Evolutionary conservation across 2,113 vertebrate genomes (phyloP).

Genomic region (Electrona antarctica): DNA sequence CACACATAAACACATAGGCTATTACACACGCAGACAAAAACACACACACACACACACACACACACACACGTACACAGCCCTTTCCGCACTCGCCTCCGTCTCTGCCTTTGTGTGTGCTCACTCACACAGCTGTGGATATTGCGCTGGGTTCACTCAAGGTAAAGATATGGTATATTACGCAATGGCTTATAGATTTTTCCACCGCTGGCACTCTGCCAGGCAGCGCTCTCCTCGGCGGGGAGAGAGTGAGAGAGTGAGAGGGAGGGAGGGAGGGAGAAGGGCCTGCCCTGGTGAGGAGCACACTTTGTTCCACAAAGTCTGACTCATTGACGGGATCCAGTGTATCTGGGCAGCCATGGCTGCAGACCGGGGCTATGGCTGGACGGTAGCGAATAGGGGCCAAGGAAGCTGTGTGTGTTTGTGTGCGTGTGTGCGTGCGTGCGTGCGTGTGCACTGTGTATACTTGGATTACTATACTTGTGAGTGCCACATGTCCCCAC

Average conservation of each 20-base stretch:
- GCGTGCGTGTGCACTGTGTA: neutral
- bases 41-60: neutral
- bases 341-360: conserved; percentile 43
- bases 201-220: conserved; percentile 67
- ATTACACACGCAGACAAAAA: neutral
- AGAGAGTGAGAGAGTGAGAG: conserved; percentile 4
- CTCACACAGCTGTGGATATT: conserved; percentile 74
- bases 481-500: too few species aligned
- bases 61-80: neutral
- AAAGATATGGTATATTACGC: conserved; percentile 81
- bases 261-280: conserved; percentile 11
- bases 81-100: conserved; percentile 12
- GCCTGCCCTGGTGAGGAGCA: conserved; percentile 60
- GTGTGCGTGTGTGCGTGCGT: neutral
- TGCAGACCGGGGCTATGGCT: conserved; percentile 38
- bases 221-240: conserved; percentile 49
- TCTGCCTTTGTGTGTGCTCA: conserved; percentile 39
- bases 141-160: conserved; percentile 76
- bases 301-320: conserved; percentile 75
- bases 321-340: conserved; percentile 65
- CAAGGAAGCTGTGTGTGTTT: conserved; percentile 1
- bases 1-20: neutral
- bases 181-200: conserved; percentile 82
- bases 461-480: neutral
- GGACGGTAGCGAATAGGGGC: conserved; percentile 23